These are phyloP conservation scores for Pecten maximus DNA, from an alignment of 2,888 invertebrate genomes.

Conservation along the genomic window DNA sequence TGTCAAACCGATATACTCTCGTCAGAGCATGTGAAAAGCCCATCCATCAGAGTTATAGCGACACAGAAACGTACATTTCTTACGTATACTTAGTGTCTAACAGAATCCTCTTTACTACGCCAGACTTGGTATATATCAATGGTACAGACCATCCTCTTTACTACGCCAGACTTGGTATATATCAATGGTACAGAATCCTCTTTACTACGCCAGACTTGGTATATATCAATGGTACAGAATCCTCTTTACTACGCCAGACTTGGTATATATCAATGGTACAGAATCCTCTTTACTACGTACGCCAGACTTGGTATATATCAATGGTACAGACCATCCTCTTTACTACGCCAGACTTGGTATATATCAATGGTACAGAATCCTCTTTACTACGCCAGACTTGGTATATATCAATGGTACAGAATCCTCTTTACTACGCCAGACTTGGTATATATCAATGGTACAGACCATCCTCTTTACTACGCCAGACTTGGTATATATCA, in stretches of 20 bases:
- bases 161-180: neutral
- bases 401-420: too few relatives aligned
- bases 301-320: neutral
- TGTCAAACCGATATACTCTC: neutral
- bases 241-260: neutral
- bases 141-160: too few relatives aligned
- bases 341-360: neutral
- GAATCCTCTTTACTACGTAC: too few relatives aligned
- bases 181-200: too few relatives aligned
- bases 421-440: neutral
- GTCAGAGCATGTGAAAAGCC: neutral
- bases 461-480: too few relatives aligned
- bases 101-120: neutral
- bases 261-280: too few relatives aligned
- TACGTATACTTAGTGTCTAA: neutral
- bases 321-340: too few relatives aligned
- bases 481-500: neutral
- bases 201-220: neutral
- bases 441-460: too few relatives aligned
- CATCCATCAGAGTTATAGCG: neutral
- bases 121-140: too few relatives aligned
- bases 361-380: too few relatives aligned
- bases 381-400: neutral
- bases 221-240: too few relatives aligned
- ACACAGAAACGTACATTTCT: neutral